phyloP scores from a whole-genome alignment of 2,797 vertebrate genomes.

The Alosa sapidissima region DNA sequence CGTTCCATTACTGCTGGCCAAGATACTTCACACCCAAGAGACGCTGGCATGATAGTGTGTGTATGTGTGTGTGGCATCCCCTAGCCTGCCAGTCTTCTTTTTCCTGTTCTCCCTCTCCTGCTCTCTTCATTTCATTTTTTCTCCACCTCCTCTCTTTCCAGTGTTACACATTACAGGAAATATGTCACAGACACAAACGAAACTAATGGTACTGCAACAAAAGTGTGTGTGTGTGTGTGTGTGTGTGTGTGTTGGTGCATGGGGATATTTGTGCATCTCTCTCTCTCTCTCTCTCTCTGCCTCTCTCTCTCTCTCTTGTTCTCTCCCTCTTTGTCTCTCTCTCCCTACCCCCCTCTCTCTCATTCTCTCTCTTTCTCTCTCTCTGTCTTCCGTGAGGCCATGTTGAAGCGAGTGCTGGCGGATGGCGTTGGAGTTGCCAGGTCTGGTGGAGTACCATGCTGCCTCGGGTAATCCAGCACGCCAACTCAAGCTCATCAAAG shows the following conservation, averaged over 20 bases:
- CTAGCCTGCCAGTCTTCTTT: background rate
- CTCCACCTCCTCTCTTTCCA: background rate
- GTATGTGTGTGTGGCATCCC: background rate
- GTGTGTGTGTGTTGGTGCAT: no score
- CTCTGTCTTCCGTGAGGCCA: background rate
- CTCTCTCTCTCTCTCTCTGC: background rate
- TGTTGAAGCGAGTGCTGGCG: background rate
- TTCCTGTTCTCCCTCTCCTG: background rate
- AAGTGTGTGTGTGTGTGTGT: no score
- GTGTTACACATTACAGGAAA: background rate
- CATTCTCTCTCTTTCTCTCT: background rate
- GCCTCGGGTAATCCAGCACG: background rate
- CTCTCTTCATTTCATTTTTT: background rate
- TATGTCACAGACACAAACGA: no score
- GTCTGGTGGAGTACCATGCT: background rate
- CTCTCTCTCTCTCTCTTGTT: background rate
- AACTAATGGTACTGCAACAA: no score
- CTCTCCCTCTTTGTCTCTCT: background rate
- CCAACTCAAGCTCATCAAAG: constrained; percentile 1
- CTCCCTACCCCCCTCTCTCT: background rate
- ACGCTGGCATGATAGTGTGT: background rate
- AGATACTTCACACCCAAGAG: background rate
- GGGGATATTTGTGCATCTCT: background rate
- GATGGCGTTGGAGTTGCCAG: background rate
- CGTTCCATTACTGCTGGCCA: background rate